phyloP scores from a whole-genome alignment of 2,113 vertebrate species.

The Podarcis raffonei region DNA sequence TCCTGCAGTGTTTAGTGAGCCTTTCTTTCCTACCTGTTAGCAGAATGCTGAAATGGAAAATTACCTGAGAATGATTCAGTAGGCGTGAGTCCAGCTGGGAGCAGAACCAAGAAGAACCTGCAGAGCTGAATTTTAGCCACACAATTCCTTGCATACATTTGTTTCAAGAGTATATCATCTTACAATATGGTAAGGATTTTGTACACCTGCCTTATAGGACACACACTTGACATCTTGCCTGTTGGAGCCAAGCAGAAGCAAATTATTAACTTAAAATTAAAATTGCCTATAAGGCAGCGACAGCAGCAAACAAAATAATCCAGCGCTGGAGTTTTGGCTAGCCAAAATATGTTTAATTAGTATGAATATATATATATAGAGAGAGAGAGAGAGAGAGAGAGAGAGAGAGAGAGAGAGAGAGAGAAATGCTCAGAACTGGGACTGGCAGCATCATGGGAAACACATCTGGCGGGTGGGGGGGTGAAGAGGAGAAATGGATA shows the following conservation, averaged over 20 bases:
- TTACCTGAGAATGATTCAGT: slow-evolving; percentile 1
- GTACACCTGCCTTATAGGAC: background rate
- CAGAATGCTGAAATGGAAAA: slow-evolving; percentile 11
- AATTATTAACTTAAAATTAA: background rate
- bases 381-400: too few species aligned
- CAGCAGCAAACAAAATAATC: background rate
- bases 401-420: too few species aligned
- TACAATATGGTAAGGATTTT: background rate
- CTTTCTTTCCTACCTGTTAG: background rate
- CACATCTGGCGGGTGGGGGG: too few species aligned
- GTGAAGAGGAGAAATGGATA: too few species aligned
- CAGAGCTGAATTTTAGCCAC: too few species aligned
- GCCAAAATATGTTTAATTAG: background rate
- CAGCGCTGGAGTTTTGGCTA: background rate
- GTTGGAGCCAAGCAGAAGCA: background rate
- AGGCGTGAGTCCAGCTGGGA: background rate
- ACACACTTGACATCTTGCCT: too few species aligned
- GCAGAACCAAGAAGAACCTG: too few species aligned
- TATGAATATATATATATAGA: background rate
- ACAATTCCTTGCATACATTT: background rate
- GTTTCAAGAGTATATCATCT: background rate
- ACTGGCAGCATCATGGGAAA: too few species aligned
- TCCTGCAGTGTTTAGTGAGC: background rate
- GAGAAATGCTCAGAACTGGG: too few species aligned
- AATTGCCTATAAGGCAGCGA: background rate